Conservation (phyloP, 2,113 vertebrate species). For the Emberiza fucata region DNA sequence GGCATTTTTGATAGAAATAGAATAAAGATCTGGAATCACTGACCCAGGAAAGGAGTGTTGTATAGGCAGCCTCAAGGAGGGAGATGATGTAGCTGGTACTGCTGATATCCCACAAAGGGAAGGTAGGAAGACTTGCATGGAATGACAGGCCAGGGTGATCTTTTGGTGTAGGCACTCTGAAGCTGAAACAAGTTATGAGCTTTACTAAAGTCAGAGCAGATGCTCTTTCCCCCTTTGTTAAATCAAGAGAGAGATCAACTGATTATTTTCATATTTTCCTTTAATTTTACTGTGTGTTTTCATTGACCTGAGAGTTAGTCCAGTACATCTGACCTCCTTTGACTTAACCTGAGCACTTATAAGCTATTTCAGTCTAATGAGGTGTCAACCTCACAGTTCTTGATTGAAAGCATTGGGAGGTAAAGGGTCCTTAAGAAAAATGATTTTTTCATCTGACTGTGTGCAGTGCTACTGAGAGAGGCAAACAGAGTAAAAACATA, state of each 20-base stretch:
- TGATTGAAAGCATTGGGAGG: not conserved
- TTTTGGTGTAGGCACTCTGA: not conserved
- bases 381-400: fast-evolving
- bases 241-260: not conserved
- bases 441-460: not conserved
- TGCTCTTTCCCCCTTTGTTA: not conserved
- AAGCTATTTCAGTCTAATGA: not conserved
- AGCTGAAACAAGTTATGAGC: not conserved
- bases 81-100: not conserved
- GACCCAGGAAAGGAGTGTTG: not conserved
- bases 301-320: not conserved
- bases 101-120: fast-evolving
- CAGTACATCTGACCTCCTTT: not conserved
- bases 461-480: not conserved
- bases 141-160: not conserved
- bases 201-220: not conserved
- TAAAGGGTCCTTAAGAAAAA: not conserved
- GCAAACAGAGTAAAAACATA: not conserved
- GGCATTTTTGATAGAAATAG: not conserved
- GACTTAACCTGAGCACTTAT: not conserved
- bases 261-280: not conserved
- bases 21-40: not conserved
- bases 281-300: not conserved
- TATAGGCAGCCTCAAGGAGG: fast-evolving
- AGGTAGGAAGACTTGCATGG: not conserved